phyloP scores from a whole-genome alignment of 2,113 vertebrate species.

The Mormyrus iriodes region DNA sequence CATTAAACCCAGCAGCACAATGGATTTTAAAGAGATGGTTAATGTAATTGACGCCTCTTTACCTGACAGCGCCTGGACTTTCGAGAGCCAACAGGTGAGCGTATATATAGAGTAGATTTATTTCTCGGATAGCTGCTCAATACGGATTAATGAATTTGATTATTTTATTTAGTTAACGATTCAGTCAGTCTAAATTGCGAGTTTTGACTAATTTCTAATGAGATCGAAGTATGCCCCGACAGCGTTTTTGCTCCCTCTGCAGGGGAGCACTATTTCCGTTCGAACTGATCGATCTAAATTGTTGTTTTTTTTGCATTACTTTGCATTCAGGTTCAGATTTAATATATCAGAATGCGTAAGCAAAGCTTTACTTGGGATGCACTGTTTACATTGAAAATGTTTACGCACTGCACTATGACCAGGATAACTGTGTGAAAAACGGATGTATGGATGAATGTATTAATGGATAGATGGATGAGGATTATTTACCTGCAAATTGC shows the following conservation, averaged over 20 bases:
- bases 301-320: neutral
- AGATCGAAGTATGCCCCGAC: too few relatives aligned
- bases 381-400: neutral
- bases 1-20: slow-evolving; percentile 61
- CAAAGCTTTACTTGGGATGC: neutral
- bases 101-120: neutral
- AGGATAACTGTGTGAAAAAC: neutral
- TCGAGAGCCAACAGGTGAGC: slow-evolving; percentile 60
- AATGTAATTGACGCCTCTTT: slow-evolving; percentile 53
- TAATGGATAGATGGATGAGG: neutral
- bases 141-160: neutral
- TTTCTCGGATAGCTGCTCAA: neutral
- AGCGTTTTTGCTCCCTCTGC: neutral
- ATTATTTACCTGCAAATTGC: neutral
- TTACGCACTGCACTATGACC: neutral
- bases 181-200: neutral
- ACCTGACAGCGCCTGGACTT: slow-evolving; percentile 56
- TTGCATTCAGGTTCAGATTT: neutral
- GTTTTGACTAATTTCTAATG: neutral
- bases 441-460: neutral
- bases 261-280: neutral
- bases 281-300: neutral
- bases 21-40: slow-evolving; percentile 54
- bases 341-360: neutral
- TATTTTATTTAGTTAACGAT: neutral